Evolutionary conservation across 2,113 vertebrate genomes (phyloP), one percentile per base, ranked within the genome.

Genomic region (Gymnorhina tibicen): DNA sequence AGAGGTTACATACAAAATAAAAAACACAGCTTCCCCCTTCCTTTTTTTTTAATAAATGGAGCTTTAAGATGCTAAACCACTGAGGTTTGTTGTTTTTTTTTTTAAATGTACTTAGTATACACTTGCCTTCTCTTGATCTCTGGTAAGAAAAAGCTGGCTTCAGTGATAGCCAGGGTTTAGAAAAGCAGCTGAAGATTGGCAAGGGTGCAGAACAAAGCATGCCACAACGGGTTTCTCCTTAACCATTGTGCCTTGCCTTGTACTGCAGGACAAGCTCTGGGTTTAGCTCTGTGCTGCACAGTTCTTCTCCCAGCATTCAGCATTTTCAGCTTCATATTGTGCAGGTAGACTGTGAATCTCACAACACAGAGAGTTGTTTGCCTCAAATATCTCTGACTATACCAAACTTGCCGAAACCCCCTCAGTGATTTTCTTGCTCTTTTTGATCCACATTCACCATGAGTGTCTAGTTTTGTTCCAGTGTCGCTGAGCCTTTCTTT

Each of bases 401-500:
- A 32, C 59, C 49, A 75, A 8, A 56, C 49, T 64, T 91, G 16
- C 12, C n/a, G 49, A 49, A 77, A 66, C 7, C 11, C 66, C 23
- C 20, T 42, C 22, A 21, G 41, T 74, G 49, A 32, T 53, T 20
- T 8, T 42, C 20, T 59, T 79, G 33, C 49, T 74, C 16, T 19
- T 79, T 53, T 80, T 64, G 15, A 52, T 64, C 23, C 37, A 10
- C 13, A 2, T 42, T 75, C 10, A 50, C 28, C 52, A 16, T 2
- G 1, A 11, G 8, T 1, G 2, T 55, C 21, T 47, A 1, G 1
- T 39, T 66, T 70, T 52, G 42, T 28, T 33, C 37, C 35, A 32
- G 1, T 35, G 37, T 68, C 69, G 37, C 72, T 49, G 56, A 68
- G 41, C n/a, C 44, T 67, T 90, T 84, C 49, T 73, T 84, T 91